Evolutionary conservation across 2,797 vertebrate species (phyloP).

Genomic region (Notolepis coatsorum): DNA sequence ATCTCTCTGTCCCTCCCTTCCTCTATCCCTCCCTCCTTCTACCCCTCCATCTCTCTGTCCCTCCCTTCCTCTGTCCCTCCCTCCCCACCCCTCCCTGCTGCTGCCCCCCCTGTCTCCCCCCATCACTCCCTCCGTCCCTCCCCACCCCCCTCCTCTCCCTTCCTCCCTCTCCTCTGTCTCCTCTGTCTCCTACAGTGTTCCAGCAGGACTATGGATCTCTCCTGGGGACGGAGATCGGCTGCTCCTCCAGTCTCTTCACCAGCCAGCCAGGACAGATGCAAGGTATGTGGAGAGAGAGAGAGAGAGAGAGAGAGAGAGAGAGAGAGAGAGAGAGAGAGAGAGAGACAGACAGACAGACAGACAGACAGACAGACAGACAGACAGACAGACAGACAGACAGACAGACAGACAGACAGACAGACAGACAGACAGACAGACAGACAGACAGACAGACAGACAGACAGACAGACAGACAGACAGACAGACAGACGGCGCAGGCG

Average conservation of each 20-base stretch:
- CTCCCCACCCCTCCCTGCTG: conserved; percentile 5
- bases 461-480: not conserved
- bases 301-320: not conserved
- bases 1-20: conserved; percentile 34
- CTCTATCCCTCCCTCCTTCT: conserved; percentile 44
- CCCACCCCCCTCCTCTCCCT: conserved; percentile 32
- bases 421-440: not conserved
- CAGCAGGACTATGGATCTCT: conserved; percentile 87
- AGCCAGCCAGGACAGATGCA: conserved; percentile 86
- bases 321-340: conserved; percentile 13
- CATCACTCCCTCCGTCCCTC: not conserved
- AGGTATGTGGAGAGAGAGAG: conserved; percentile 66
- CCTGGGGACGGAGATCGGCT: conserved; percentile 86
- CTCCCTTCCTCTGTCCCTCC: conserved; percentile 34
- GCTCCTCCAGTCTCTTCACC: conserved; percentile 86
- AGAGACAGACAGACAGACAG: not conserved
- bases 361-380: conserved; percentile 1
- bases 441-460: not conserved
- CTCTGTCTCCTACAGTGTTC: conserved; percentile 76
- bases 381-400: not conserved
- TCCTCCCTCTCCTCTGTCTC: conserved; percentile 24
- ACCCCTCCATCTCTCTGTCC: not conserved
- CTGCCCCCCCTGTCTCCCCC: no score
- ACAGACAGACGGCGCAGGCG: not conserved
- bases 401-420: not conserved